Evolutionary conservation across 2,888 invertebrate genomes (phyloP).

Genomic region (Phengaris alcon): DNA sequence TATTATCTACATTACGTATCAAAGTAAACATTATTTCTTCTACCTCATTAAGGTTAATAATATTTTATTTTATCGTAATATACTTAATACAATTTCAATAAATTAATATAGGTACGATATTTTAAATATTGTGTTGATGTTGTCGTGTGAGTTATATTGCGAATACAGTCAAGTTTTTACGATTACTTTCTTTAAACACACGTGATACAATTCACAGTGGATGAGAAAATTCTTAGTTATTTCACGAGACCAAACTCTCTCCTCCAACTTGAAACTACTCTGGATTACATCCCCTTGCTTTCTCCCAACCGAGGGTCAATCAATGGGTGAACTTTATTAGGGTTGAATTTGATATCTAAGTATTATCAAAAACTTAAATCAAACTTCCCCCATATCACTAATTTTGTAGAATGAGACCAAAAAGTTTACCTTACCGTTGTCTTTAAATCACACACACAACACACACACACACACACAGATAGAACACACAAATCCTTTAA

Average conservation of each 20-base stretch:
- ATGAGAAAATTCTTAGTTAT: conserved; percentile 7
- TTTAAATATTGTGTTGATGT: not conserved
- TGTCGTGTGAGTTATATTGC: not conserved
- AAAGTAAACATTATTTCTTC: not conserved
- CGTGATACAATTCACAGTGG: not conserved
- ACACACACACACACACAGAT: conserved; percentile 39
- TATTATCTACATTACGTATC: not conserved
- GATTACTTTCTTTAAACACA: not conserved
- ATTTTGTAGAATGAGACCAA: not conserved
- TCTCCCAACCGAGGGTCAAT: conserved; percentile 48
- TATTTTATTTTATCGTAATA: not conserved
- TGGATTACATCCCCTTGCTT: not conserved
- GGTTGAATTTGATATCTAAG: conserved; percentile 36
- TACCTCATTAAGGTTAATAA: not conserved
- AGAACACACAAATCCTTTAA: conserved; percentile 36
- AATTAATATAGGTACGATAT: not conserved
- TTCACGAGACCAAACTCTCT: not conserved
- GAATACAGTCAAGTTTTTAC: too few relatives aligned
- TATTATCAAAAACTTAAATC: not conserved
- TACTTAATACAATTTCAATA: too few relatives aligned
- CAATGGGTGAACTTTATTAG: conserved; percentile 70
- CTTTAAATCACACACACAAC: conserved; percentile 10
- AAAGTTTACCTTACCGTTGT: conserved; percentile 21
- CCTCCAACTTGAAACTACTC: not conserved
- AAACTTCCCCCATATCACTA: not conserved